Base-by-base conservation (phyloP, 1,140 invertebrate species). In the Papilio helenus region DNA sequence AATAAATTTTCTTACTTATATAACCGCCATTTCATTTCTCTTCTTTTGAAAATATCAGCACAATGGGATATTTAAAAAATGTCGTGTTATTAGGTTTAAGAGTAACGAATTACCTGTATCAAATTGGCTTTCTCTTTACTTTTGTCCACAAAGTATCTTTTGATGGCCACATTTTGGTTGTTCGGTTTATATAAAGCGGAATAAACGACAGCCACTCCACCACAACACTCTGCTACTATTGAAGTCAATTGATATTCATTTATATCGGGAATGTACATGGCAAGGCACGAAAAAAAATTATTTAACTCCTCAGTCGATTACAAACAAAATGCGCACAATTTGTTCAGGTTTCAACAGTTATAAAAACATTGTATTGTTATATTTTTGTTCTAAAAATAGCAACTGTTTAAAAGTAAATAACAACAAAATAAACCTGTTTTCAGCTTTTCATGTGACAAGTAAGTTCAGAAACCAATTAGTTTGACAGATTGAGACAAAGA, bases 61-160 rank as follows among this genome's bases (percentile, higher is more conserved):
- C 1, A 46, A 3, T 46, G 1, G 14, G 3, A 49, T 3, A 8
- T 14, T 16, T 55, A 20, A 55, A 20, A 55, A 20, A 55, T 55
- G 18, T 7, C 78, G 29, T 58, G 55, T 44, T 42, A 5, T 9
- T 71, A 29, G 58, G 80, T 9, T 44, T 51, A 55, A 44, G 23
- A 42, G 29, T 61, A 61, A 68, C 73, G 12, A 82, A 83, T 93
- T 46, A 97, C 96, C 92, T 97, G 96, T 80, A 98, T 95, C 79
- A 96, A 95, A 87, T 95, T 95, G 26, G 96, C 94, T 83, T 96
- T 97, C 86, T 96, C 96, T 90, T 95, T 96, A 34, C 95, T 95
- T 86, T 96, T 96, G 83, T 98, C 97, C 86, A 98, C 94, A 86
- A 97, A 96, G 89, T 97, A 97, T 85, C 96, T 96, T 89, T 98